These are phyloP conservation scores for Taenioides sp. DNA, from an alignment of 2,797 vertebrate genomes.

Conservation along the genomic window DNA sequence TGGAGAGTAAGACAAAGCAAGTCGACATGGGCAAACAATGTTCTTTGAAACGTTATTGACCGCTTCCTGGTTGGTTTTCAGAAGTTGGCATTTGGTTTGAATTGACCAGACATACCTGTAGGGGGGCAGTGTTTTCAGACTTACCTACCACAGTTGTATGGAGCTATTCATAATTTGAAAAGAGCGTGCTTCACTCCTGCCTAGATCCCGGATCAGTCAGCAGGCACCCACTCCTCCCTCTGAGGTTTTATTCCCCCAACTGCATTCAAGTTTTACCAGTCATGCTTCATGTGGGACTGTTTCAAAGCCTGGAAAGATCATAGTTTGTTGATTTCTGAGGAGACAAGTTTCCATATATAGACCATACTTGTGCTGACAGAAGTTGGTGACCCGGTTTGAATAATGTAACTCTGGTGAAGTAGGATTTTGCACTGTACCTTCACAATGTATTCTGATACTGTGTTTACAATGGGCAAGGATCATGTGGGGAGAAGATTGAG, in stretches of 20 bases:
- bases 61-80: constrained; percentile 32
- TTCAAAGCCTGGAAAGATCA: constrained; percentile 13
- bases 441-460: background rate
- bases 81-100: constrained; percentile 45
- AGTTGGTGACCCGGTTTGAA: background rate
- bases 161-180: constrained; percentile 33
- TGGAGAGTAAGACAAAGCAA: constrained; percentile 23
- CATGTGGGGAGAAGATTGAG: too few relatives aligned
- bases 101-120: constrained; percentile 37
- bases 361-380: constrained; percentile 1
- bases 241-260: constrained; percentile 16
- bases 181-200: constrained; percentile 25
- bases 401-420: background rate
- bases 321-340: constrained; percentile 6
- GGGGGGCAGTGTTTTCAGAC: constrained; percentile 27
- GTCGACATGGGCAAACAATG: constrained; percentile 7
- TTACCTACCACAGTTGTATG: constrained; percentile 34
- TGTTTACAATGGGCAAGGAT: background rate
- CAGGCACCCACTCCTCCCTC: constrained; percentile 22
- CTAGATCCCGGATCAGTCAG: constrained; percentile 31
- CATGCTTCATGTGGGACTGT: constrained; percentile 13
- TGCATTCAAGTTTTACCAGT: constrained; percentile 14
- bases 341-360: constrained; percentile 8
- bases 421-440: background rate
- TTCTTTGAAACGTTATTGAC: constrained; percentile 39